Base-by-base conservation (phyloP, 2,113 vertebrate species). In the Atrichornis clamosus region DNA sequence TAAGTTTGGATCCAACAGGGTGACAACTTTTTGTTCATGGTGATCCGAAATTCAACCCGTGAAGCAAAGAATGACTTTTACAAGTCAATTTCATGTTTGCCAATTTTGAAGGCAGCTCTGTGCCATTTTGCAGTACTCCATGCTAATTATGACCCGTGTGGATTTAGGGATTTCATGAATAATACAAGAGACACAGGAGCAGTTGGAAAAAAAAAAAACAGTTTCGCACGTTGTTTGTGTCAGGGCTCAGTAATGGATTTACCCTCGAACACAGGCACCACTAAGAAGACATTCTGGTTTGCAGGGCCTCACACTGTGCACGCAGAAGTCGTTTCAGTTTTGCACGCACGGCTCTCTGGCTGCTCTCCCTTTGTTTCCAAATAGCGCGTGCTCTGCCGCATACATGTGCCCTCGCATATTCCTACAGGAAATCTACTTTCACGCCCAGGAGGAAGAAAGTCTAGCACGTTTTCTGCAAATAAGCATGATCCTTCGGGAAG, bases 331-430 rank as follows among this genome's bases (percentile, higher is more conserved):
- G 5, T 87, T 93, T 84, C 56, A 9, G 82, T 89, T 78, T 41
- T 73, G 94, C 87, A 64, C 19, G 12, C 70, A 18, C 4, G 3
- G 88, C 82, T 50, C 68, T 68, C 56, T 85, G 32, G 84, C 79
- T 78, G 89, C 84, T 84, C 86, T 93, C 83, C 83, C 93, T 97
- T 96, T 95, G 95, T 95, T 95, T 75, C 89, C 84, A 24, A 65
- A 15, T 3, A 50, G 79, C 35, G 27, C 13, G 18, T 87, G 70
- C 76, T 87, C 58, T 83, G 92, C 95, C 2, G 24, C 32, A 6
- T 62, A 26, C 64, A 0, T 86, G 88, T 73, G 83, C 86, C 72
- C 55, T 68, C 44, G 2, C 65, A 4, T 75, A 68, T 84, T 92
- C 76, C 80, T 91, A 4, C 80, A 86, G 89, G 88, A 95, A 95